Base-by-base conservation (phyloP, 1,140 invertebrate genomes). In the Heliconius himera region DNA sequence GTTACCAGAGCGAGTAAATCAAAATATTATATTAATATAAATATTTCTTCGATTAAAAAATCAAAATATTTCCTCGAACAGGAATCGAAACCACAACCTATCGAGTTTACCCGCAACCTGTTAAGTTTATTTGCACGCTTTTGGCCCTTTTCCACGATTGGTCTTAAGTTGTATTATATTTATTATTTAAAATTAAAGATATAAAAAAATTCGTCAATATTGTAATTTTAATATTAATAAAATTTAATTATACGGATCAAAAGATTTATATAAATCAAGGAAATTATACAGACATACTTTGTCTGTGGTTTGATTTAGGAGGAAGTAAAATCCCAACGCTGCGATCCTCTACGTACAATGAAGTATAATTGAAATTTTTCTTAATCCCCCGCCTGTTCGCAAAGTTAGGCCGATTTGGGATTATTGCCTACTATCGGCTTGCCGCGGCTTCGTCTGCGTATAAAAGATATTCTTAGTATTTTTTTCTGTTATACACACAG, bases 351-450 rank as follows among this genome's bases (percentile, higher is more conserved):
- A 74, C 79, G 73, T 60, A 81, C 75, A 82, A 82, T 85, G 82
- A 80, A 83, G 81, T 82, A 88, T 90, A 89, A 91, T 91, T 91
- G 90, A 91, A 89, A 88, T 87, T 90, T 90, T 89, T 89, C 87
- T 88, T 86, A 87, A 88, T 90, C 84, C 85, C 85, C 82, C 77
- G 80, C 74, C 73, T 81, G 80, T 78, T 78, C 74, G 54, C 78
- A 85, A 85, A 79, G 82, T 82, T 84, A 81, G 74, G 71, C 78
- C 80, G 84, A 78, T 76, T 76, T 76, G 54, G 60, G 78, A 79
- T 83, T 83, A 82, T 85, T 82, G 76, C 73, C 54, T 78, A 56
- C 75, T 70, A 77, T 79, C 74, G 60, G 26, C 13, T 29, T 29
- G 60, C 26, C 11, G 3, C 16, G 60, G 60, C 60, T 66, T 26